Evolutionary conservation across 2,888 invertebrate species (phyloP).

Genomic region (Napeogenes sylphis): DNA sequence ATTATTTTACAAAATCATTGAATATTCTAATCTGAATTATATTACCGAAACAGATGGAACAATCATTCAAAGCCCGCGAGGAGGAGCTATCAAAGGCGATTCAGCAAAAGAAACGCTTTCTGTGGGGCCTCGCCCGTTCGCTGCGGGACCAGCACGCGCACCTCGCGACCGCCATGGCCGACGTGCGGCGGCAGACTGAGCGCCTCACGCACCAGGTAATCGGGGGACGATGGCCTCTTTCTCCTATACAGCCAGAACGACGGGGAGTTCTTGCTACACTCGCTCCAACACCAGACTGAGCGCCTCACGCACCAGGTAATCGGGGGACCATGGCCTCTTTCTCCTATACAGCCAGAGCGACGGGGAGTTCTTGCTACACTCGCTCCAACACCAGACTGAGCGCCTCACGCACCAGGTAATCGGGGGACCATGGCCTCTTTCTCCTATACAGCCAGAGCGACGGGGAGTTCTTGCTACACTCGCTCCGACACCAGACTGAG

Average conservation of each 20-base stretch:
- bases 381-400: too few species aligned
- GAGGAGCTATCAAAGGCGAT: constrained; percentile 44
- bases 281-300: too few species aligned
- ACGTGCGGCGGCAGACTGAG: constrained; percentile 44
- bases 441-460: too few species aligned
- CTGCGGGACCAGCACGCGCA: constrained; percentile 55
- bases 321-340: not conserved
- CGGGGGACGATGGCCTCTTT: not conserved
- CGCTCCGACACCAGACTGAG: too few species aligned
- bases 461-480: too few species aligned
- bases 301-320: constrained; percentile 43
- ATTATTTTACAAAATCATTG: not conserved
- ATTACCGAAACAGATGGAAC: constrained; percentile 49
- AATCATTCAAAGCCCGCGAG: constrained; percentile 49
- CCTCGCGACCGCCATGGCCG: constrained; percentile 50
- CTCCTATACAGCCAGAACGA: not conserved
- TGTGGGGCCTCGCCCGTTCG: constrained; percentile 58
- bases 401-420: too few species aligned
- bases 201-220: constrained; percentile 51
- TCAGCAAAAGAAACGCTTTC: constrained; percentile 57
- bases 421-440: too few species aligned
- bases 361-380: not conserved
- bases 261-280: not conserved
- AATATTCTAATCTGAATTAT: not conserved
- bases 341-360: not conserved